Evolutionary conservation across 2,113 vertebrate species (phyloP).

Genomic region (Urocolius indicus): DNA sequence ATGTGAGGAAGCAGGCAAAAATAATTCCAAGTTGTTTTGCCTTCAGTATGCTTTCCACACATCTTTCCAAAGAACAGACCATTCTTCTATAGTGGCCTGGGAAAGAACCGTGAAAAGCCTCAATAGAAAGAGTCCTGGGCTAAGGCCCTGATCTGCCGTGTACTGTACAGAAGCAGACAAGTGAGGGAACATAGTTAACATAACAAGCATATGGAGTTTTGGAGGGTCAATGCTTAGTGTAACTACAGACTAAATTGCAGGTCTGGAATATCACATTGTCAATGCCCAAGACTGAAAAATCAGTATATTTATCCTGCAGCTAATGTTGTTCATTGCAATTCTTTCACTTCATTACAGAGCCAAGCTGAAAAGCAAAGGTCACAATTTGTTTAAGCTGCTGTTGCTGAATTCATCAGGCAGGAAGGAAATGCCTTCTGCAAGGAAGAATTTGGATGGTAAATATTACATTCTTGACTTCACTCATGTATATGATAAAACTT

Average conservation of each 20-base stretch:
- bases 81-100: not conserved
- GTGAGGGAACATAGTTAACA: not conserved
- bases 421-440: slow-evolving; percentile 18
- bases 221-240: not conserved
- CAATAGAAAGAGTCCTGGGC: not conserved
- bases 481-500: not conserved
- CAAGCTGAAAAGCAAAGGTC: slow-evolving; percentile 27
- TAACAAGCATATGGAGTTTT: not conserved
- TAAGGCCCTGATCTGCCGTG: not conserved
- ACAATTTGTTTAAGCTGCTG: not conserved
- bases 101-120: not conserved
- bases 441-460: not conserved
- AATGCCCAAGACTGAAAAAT: not conserved
- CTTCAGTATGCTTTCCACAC: not conserved
- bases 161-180: not conserved
- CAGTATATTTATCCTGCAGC: not conserved
- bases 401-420: not conserved
- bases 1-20: not conserved
- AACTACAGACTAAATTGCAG: not conserved
- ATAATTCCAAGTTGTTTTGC: not conserved
- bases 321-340: not conserved
- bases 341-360: not conserved
- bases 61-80: not conserved
- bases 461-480: not conserved
- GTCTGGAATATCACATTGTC: not conserved